phyloP scores from a whole-genome alignment of 1,140 invertebrate species.

The Arion vulgaris region DNA sequence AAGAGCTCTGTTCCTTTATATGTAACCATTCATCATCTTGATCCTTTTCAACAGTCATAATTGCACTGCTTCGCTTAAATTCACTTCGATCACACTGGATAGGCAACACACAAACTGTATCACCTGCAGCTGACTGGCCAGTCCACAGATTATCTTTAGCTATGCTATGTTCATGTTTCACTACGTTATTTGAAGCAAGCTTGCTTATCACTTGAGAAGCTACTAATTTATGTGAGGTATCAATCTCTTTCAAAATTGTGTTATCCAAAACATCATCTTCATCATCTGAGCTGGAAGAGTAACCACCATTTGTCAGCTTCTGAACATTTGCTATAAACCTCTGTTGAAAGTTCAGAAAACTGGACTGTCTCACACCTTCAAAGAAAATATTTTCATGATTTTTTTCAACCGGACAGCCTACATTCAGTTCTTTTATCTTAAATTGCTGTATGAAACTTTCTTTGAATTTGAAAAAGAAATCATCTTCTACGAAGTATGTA shows the following conservation, averaged over 20 bases:
- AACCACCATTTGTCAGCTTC: background rate
- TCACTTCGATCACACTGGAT: background rate
- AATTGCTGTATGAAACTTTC: background rate
- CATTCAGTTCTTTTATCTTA: background rate
- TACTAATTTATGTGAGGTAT: background rate
- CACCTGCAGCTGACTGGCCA: background rate
- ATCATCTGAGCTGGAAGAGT: conserved; percentile 39
- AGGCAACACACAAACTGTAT: background rate
- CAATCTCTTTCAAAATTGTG: conserved; percentile 22
- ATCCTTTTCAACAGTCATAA: too few relatives aligned
- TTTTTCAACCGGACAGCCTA: background rate
- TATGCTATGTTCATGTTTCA: background rate
- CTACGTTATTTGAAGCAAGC: background rate
- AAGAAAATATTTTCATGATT: conserved; percentile 14
- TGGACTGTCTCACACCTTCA: background rate
- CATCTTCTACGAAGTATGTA: background rate
- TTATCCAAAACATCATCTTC: conserved; percentile 37
- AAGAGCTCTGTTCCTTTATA: background rate
- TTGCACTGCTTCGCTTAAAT: background rate
- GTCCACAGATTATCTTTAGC: background rate
- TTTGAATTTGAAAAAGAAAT: conserved; percentile 3
- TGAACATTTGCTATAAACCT: conserved; percentile 7
- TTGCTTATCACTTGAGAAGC: background rate
- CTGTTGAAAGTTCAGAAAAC: background rate
- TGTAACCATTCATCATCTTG: too few relatives aligned